Conservation (phyloP, 2,113 vertebrate genomes). For the Brachyhypopomus occidentalis region DNA sequence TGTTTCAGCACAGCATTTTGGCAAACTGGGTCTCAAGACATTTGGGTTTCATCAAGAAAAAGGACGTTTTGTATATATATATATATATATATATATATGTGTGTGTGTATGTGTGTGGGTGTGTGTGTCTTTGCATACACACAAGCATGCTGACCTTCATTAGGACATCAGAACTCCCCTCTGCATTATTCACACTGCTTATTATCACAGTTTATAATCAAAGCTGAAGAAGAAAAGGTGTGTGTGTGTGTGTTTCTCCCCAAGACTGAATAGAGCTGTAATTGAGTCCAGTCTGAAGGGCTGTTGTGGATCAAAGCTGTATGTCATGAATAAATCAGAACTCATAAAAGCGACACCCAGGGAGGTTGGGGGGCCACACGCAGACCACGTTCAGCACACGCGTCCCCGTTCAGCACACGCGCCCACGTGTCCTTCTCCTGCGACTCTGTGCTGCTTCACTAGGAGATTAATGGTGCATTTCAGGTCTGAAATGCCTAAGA, state of each 20-base stretch:
- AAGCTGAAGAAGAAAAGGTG: constrained; percentile 28
- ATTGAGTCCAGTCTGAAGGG: constrained; percentile 56
- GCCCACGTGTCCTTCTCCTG: background rate
- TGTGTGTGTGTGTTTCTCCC: constrained; percentile 21
- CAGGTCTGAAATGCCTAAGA: background rate
- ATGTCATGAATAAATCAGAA: constrained; percentile 57
- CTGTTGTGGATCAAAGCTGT: constrained; percentile 61
- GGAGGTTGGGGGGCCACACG: constrained; percentile 52
- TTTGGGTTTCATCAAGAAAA: no score
- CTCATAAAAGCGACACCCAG: constrained; percentile 60
- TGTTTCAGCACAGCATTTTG: no score
- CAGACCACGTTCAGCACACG: background rate
- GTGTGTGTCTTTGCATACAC: background rate
- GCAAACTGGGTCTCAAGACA: no score
- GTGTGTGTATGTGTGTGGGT: background rate
- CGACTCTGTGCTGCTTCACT: background rate
- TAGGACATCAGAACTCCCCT: constrained; percentile 31
- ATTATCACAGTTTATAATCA: constrained; percentile 23
- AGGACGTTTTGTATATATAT: no score
- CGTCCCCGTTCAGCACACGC: background rate
- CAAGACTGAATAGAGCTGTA: constrained; percentile 34
- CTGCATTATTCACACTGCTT: constrained; percentile 15
- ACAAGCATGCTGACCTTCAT: constrained; percentile 23
- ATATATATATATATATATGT: background rate
- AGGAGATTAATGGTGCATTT: constrained; percentile 6